A percentile compares a stretch with the other conserved stretches of the same genome.
Evolutionary conservation across 2,888 invertebrate genomes (phyloP).

Genomic region (Tiliacea citrago): DNA sequence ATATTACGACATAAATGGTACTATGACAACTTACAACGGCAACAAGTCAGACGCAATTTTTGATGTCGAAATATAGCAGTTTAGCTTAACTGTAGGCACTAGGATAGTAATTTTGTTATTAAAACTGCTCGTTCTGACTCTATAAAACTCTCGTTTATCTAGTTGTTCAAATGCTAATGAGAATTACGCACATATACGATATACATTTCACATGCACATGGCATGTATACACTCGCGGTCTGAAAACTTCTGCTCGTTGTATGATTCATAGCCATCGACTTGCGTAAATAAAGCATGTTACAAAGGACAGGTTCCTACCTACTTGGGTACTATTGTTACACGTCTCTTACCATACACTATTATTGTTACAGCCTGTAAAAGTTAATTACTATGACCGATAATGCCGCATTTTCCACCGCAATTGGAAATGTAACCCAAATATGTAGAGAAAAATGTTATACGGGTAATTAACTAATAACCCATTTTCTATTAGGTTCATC

Average conservation of each 20-base stretch:
- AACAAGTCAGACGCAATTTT: slow-evolving; percentile 24
- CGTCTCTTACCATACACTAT: background rate
- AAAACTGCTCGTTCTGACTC: background rate
- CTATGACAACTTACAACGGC: slow-evolving; percentile 15
- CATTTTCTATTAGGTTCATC: background rate
- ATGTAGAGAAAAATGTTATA: slow-evolving; percentile 4
- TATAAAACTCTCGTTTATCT: slow-evolving; percentile 16
- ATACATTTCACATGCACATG: slow-evolving; percentile 1
- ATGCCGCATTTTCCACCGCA: slow-evolving; percentile 5
- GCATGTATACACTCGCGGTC: background rate
- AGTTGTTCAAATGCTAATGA: background rate
- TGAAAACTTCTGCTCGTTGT: slow-evolving; percentile 18
- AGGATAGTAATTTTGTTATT: slow-evolving; percentile 8
- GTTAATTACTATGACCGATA: slow-evolving; percentile 1
- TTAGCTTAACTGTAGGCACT: background rate
- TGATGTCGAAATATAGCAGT: slow-evolving; percentile 16
- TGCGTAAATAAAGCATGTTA: slow-evolving; percentile 10
- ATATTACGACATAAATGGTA: slow-evolving; percentile 28
- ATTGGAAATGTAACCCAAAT: background rate
- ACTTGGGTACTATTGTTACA: background rate
- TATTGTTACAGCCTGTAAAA: background rate
- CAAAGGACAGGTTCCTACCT: background rate
- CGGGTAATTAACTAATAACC: slow-evolving; percentile 22
- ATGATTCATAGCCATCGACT: background rate
- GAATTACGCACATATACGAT: slow-evolving; percentile 5